phyloP scores from a whole-genome alignment of 2,888 invertebrate species.

The Euphydryas editha region DNA sequence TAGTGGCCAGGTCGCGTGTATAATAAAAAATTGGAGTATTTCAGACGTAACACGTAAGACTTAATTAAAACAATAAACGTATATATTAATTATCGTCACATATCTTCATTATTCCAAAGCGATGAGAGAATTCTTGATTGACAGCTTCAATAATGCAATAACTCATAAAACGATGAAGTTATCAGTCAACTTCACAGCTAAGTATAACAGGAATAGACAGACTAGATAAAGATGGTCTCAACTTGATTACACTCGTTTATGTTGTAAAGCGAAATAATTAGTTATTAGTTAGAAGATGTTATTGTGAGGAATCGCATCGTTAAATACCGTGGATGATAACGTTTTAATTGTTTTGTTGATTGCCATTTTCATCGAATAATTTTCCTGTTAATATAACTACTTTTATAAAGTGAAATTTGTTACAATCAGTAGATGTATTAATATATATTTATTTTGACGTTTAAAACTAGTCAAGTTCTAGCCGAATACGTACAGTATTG shows the following conservation, averaged over 20 bases:
- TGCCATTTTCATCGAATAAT: too few species aligned
- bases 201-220: not conserved
- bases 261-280: not conserved
- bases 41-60: too few species aligned
- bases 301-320: not conserved
- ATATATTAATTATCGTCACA: not conserved
- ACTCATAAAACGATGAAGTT: conserved; percentile 22
- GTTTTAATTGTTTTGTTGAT: not conserved
- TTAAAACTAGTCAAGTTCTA: too few species aligned
- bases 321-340: not conserved
- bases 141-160: conserved; percentile 20
- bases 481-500: too few species aligned
- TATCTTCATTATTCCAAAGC: not conserved
- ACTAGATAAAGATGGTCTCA: not conserved
- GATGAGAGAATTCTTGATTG: conserved; percentile 25
- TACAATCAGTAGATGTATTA: too few species aligned
- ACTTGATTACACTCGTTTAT: conserved; percentile 10
- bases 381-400: too few species aligned
- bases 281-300: not conserved
- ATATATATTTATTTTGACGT: too few species aligned
- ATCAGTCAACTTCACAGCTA: conserved; percentile 18
- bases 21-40: too few species aligned
- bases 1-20: too few species aligned
- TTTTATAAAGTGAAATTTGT: too few species aligned
- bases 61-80: conserved; percentile 15